Base-by-base conservation (phyloP, 2,888 invertebrate genomes). In the Temnothorax rugatulus region DNA sequence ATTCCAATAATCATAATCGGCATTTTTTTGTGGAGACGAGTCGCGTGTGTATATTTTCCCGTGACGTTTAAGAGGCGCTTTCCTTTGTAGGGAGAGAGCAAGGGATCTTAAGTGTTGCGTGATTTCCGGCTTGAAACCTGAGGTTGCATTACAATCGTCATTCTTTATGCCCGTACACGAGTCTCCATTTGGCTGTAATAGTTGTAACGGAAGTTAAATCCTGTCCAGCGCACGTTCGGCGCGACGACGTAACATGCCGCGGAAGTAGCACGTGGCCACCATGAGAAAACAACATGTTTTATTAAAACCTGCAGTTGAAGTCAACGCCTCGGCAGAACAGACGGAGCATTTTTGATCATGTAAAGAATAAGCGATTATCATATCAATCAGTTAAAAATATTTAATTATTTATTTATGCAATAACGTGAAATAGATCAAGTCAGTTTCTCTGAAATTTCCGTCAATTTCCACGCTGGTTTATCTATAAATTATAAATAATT, bases 71-170 rank as follows among this genome's bases (percentile, higher is more conserved):
- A 82, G 69, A 87, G 82, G 64, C 59, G 82, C 84, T 90, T 90
- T 85, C 90, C 83, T 86, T 85, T 73, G 86, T 63, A 84, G 25
- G 34, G 1, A 38, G 18, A 47, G 47, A 13, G 25, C 57, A 66
- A 41, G 73, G 88, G 85, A 64, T 84, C 69, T 86, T 84, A 90
- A 88, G 85, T 83, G 74, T 87, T 90, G 85, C 90, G 90, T 90
- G 90, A 90, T 90, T 88, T 90, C 90, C 90, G 90, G 88, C 86
- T 87, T 82, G 87, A 82, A 86, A 86, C 69, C 86, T 83, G 84
- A 84, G 82, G 61, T 84, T 87, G 90, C 89, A 90, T 90, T 82
- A 86, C 90, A 90, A 90, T 90, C 85, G 69, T 82, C 74, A 73
- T 83, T 86, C 86, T 85, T 83, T 75, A 77, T 86, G 84, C 85